A percentile compares a stretch with the other conserved stretches of the same genome.
Evolutionary conservation across 2,797 vertebrate genomes (phyloP).

Genomic region (Betta splendens): DNA sequence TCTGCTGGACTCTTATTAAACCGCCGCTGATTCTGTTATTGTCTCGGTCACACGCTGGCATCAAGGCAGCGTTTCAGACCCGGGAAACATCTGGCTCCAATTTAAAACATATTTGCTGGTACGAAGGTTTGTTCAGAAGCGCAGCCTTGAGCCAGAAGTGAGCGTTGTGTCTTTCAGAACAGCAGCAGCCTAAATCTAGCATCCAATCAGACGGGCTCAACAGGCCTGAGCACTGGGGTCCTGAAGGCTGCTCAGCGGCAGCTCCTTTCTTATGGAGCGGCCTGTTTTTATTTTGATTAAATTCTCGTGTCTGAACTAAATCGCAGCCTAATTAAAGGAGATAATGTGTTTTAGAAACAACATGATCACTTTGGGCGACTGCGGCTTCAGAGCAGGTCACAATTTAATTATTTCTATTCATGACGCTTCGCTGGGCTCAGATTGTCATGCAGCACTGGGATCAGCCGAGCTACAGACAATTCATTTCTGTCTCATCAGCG

Average conservation of each 20-base stretch:
- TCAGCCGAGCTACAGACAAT: constrained; percentile 42
- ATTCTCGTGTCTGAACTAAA: constrained; percentile 29
- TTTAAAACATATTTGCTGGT: constrained; percentile 22
- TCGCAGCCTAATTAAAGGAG: constrained; percentile 64
- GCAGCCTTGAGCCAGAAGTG: neutral
- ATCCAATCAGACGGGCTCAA: constrained; percentile 54
- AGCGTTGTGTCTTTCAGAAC: constrained; percentile 29
- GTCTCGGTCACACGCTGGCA: neutral
- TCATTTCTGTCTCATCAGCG: constrained; percentile 32
- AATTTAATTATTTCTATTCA: constrained; percentile 62
- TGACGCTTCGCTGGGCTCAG: constrained; percentile 14
- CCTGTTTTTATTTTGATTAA: neutral
- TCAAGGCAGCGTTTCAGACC: constrained; percentile 1
- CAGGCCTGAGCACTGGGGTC: constrained; percentile 26
- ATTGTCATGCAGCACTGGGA: constrained; percentile 37
- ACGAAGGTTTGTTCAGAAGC: constrained; percentile 24
- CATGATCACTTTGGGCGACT: constrained; percentile 51
- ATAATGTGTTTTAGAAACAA: constrained; percentile 57
- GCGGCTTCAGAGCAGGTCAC: constrained; percentile 40
- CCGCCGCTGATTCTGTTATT: constrained; percentile 1
- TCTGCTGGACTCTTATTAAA: too few species aligned
- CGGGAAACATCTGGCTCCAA: constrained; percentile 11
- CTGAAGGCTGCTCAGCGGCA: constrained; percentile 23
- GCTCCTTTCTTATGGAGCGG: constrained; percentile 41
- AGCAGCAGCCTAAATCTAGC: constrained; percentile 28